Base-by-base conservation (phyloP, 2,888 invertebrate genomes). In the Chrysina gloriosa region DNA sequence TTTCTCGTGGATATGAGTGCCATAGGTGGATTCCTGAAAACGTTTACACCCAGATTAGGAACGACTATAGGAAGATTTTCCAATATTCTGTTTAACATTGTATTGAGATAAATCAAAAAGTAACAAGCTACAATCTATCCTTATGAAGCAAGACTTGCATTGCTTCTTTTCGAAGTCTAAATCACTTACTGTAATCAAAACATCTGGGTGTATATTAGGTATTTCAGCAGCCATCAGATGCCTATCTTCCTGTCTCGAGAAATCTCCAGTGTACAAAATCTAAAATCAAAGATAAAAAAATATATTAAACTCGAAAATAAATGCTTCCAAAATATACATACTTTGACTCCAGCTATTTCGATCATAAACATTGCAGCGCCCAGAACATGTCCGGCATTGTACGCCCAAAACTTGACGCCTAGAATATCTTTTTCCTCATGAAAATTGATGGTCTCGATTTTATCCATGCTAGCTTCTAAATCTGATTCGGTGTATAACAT, bases 361-460 rank as follows among this genome's bases (percentile, higher is more conserved):
- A 99, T 95, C 97, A 99, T 98, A 82, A 99, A 99, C 98, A 99
- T 99, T 64, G 98, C 98, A 0, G 99, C 99, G 0, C 99, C 99
- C 0, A 99, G 86, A 2, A 99, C 99, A 83, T 99, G 99, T 0
- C 99, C 99, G 0, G 99, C 99, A 81, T 97, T 96, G 83, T 99
- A 99, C 0, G 98, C 97, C 95, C 98, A 98, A 85, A 99, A 99
- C 77, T 95, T 90, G 0, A 99, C 91, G 0, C 98, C 99, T 77
- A 95, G 92, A 0, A 99, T 94, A 78, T 98, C 98, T 76, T 96
- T 96, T 82, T 99, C 98, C 81, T 97, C 97, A 70, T 97, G 98
- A 78, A 98, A 98, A 85, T 98, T 97, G 7, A 98, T 92, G 0
- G 97, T 97, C 85, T 99, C 98, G 71, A 99, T 99, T 81, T 97